Conservation (phyloP, 2,797 vertebrate genomes). For the Gambusia yucatana region DNA sequence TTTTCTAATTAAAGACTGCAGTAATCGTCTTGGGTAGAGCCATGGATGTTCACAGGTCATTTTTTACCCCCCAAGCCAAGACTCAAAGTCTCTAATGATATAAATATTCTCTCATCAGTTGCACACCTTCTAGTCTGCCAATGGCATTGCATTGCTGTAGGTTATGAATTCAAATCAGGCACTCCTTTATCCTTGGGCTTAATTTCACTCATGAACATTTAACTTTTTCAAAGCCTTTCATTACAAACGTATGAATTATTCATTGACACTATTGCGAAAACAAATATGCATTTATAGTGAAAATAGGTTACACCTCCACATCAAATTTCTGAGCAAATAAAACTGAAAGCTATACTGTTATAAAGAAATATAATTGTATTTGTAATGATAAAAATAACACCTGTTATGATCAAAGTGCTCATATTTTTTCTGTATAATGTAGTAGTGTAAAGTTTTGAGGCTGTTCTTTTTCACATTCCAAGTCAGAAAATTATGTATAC, state of each 20-base stretch:
- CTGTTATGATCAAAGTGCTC: not conserved
- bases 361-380: not conserved
- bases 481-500: not conserved
- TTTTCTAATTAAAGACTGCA: constrained; percentile 8
- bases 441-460: not conserved
- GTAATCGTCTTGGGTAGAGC: not conserved
- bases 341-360: too few relatives aligned
- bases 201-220: not conserved
- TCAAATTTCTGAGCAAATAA: not conserved
- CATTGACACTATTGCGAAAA: not conserved
- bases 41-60: constrained; percentile 43
- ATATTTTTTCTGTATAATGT: not conserved
- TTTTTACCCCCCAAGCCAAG: too few relatives aligned
- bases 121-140: constrained; percentile 2
- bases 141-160: not conserved
- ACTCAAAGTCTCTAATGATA: not conserved
- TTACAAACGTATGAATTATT: not conserved
- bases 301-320: not conserved
- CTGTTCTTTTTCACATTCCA: not conserved
- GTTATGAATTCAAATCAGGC: constrained; percentile 1
- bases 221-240: not conserved
- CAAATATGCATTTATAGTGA: not conserved
- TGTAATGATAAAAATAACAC: not conserved
- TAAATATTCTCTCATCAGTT: constrained; percentile 7
- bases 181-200: not conserved